A percentile compares a stretch with the other conserved stretches of the same genome.
phyloP scores from a whole-genome alignment of 2,888 invertebrate species.

The Acrobasis suavella region DNA sequence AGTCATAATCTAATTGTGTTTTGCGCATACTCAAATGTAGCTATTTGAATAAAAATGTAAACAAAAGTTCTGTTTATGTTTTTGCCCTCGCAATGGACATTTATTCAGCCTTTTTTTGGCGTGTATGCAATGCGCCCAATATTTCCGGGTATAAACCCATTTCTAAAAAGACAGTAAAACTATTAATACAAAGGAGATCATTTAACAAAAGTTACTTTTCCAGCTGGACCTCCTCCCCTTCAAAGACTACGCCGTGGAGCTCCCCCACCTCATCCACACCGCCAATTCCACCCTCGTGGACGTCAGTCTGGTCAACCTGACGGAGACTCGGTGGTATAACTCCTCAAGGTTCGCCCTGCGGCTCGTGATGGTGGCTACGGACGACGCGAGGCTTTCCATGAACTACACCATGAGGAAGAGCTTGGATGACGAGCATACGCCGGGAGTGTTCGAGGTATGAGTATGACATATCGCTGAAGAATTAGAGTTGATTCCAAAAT shows the following conservation, averaged over 20 bases:
- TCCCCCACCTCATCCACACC: constrained; percentile 86
- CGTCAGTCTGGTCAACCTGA: constrained; percentile 80
- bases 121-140: no score
- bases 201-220: no score
- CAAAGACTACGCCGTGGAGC: constrained; percentile 70
- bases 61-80: no score
- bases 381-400: constrained; percentile 62
- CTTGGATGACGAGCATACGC: constrained; percentile 88
- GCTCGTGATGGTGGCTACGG: constrained; percentile 77
- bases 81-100: no score
- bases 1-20: no score
- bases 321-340: constrained; percentile 66
- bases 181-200: no score
- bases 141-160: no score
- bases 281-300: constrained; percentile 85
- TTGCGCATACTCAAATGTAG: no score
- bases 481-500: not conserved
- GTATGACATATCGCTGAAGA: constrained; percentile 51
- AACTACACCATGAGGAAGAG: constrained; percentile 73
- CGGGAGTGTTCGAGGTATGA: constrained; percentile 86
- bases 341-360: constrained; percentile 84
- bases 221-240: constrained; percentile 80
- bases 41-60: no score
- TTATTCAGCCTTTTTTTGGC: no score
- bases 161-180: no score